A percentile compares a stretch with the other conserved stretches of the same genome.
Conservation (phyloP, 1,140 invertebrate species). For the Brachionus rotundiformis region DNA sequence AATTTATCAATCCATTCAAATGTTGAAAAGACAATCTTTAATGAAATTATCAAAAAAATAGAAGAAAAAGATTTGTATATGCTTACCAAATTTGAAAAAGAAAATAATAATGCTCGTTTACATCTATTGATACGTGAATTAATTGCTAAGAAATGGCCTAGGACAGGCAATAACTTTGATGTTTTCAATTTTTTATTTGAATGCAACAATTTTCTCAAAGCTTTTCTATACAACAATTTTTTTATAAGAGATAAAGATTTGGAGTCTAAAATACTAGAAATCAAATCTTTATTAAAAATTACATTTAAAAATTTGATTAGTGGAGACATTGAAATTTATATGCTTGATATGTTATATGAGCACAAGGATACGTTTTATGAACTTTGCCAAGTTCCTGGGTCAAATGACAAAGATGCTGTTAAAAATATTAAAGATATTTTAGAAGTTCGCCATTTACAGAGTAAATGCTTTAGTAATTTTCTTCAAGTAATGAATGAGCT, state of each 20-base stretch:
- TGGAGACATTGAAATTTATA: neutral
- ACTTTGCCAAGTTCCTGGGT: neutral
- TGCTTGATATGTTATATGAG: neutral
- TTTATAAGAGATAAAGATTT: neutral
- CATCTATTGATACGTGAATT: neutral
- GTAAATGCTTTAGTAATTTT: neutral
- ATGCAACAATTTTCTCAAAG: constrained; percentile 25
- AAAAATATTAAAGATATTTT: neutral
- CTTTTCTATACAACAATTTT: neutral
- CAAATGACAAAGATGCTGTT: neutral
- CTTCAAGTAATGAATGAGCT: neutral
- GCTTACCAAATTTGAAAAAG: neutral
- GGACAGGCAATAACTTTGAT: neutral
- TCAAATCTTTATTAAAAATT: neutral
- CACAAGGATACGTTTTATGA: neutral
- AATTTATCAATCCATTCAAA: neutral
- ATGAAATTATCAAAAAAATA: neutral
- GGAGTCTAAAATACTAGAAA: neutral
- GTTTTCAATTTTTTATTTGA: constrained; percentile 23
- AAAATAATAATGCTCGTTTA: too few species aligned
- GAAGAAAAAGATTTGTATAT: neutral
- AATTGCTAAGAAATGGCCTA: neutral
- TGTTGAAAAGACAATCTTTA: neutral
- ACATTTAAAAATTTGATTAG: neutral
- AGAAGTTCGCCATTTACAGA: neutral